Base-by-base conservation (phyloP, 2,797 vertebrate species). In the Coregonus ussuriensis region DNA sequence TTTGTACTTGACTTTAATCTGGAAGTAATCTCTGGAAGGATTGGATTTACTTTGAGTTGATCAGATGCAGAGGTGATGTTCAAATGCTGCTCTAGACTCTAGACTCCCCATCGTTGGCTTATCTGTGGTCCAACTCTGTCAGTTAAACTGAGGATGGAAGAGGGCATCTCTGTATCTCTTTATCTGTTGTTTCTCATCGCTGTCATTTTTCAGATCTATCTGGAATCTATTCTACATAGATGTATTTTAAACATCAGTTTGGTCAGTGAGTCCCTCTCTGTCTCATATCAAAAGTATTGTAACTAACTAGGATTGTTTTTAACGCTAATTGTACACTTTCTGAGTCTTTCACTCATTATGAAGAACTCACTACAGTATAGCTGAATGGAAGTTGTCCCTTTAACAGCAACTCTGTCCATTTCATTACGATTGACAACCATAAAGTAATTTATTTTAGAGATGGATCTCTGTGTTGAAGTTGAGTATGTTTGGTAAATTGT, bases 301-400 rank as follows among this genome's bases (percentile, higher is more conserved):
- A 29, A 80, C 78, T 82, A 25, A 31, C 29, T 67, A 35, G 14
- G 29, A 31, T 29, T 56, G 29, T 16, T 84, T 79, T 80, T 82
- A 70, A 77, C 37, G 37, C n/a, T 70, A 66, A 88, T 85, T 87
- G 84, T 86, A 88, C 81, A 86, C 74, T 80, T 82, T 66, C 6
- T 3, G 79, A 51, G 75, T 86, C 83, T 86, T 89, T 90, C 87
- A 63, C 75, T 68, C 9, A 15, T 72, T 5, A 56, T 37, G 35
- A 85, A 79, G 35, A 85, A 80, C 16, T 31, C 70, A 25, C 70
- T 69, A 15, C 31, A 68, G 66, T 15, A 29, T 21, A 11, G 47
- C 81, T 74, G 84, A 74, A 77, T 2, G 47, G 79, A 81, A 80
- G 15, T 71, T 5, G n/a, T 52, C n/a, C 47, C 47, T 29, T 11